phyloP scores from a whole-genome alignment of 2,113 vertebrate species.

The Colaptes auratus region DNA sequence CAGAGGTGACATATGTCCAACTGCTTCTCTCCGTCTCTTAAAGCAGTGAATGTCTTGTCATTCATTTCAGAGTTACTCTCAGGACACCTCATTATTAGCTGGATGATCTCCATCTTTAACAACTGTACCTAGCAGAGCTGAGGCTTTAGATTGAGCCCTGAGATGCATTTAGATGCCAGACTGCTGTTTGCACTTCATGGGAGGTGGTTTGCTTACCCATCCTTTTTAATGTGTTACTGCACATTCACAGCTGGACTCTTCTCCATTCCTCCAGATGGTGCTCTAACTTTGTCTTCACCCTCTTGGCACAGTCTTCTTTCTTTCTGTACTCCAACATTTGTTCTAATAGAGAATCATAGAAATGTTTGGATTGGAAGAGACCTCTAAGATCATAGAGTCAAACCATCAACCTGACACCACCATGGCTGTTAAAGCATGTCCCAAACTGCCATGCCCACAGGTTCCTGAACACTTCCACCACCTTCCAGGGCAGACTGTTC shows the following conservation, averaged over 20 bases:
- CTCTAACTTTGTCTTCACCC: background rate
- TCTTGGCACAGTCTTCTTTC: background rate
- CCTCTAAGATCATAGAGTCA: too few relatives aligned
- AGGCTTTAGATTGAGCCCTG: background rate
- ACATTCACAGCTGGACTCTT: background rate
- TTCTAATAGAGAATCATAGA: background rate
- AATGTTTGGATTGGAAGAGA: too few relatives aligned
- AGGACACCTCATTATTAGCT: background rate
- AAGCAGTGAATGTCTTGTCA: background rate
- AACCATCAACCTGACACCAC: too few relatives aligned
- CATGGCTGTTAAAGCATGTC: too few relatives aligned
- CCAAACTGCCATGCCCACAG: too few relatives aligned
- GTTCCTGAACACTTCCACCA: too few relatives aligned
- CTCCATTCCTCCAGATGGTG: background rate
- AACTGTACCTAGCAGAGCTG: background rate
- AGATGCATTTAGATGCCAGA: background rate
- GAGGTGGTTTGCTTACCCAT: background rate
- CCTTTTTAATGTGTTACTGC: background rate
- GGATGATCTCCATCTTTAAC: background rate
- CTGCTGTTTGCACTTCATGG: background rate
- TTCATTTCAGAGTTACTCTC: background rate
- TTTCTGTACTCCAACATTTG: background rate
- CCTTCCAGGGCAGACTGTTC: too few relatives aligned
- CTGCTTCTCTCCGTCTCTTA: background rate
- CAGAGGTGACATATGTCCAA: background rate